Evolutionary conservation across 2,888 invertebrate genomes (phyloP).

Genomic region (Aphrophora alni): DNA sequence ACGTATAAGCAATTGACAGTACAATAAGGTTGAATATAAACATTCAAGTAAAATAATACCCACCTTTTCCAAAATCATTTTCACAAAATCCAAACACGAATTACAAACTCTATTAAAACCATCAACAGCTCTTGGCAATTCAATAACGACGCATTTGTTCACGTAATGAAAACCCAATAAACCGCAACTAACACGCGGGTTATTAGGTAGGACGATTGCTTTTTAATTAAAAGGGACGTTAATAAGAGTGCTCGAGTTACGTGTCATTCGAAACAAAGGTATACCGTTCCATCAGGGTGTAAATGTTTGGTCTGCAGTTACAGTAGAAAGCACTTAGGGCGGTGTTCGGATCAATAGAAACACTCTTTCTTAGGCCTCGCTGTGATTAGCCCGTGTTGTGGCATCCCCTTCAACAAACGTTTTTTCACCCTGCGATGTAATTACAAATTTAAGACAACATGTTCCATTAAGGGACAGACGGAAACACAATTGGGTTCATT

Average conservation of each 20-base stretch:
- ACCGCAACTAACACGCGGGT: neutral
- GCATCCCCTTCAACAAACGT: neutral
- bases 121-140: too few species aligned
- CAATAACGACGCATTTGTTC: neutral
- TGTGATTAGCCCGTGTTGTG: neutral
- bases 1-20: too few species aligned
- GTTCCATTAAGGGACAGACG: neutral
- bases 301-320: neutral
- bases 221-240: neutral
- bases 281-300: neutral
- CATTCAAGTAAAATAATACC: too few species aligned
- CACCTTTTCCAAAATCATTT: too few species aligned
- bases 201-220: neutral
- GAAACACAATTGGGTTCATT: neutral
- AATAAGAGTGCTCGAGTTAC: neutral
- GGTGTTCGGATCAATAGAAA: neutral
- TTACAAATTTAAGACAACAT: conserved; percentile 6
- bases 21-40: too few species aligned
- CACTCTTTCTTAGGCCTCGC: neutral
- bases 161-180: neutral
- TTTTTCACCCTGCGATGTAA: neutral
- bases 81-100: too few species aligned
- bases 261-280: neutral
- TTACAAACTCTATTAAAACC: too few species aligned
- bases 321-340: neutral